Evolutionary conservation across 1,140 invertebrate species (phyloP).

Genomic region (Drosophila azteca): DNA sequence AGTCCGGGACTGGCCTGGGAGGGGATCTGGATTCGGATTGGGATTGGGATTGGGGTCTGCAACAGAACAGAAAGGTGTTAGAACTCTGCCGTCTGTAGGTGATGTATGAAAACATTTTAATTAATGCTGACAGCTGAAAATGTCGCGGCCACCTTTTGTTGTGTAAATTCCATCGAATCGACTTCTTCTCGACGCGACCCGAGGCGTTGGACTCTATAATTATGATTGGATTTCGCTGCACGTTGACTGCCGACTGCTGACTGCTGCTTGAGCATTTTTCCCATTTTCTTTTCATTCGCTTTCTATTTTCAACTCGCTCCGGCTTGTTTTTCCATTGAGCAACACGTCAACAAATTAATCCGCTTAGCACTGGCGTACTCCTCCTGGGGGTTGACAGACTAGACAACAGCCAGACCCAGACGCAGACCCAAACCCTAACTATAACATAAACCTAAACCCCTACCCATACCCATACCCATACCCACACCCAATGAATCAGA

Average conservation of each 20-base stretch:
- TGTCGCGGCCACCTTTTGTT: constrained; percentile 76
- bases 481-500: constrained; percentile 31
- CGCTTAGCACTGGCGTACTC: constrained; percentile 62
- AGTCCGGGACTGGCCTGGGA: not conserved
- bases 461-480: constrained; percentile 9
- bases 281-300: constrained; percentile 2
- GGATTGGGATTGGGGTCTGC: constrained; percentile 2
- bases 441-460: constrained; percentile 5
- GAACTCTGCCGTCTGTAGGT: constrained; percentile 58
- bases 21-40: too few relatives aligned
- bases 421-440: not conserved
- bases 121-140: constrained; percentile 79
- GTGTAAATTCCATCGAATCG: constrained; percentile 63
- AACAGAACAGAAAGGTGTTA: constrained; percentile 54
- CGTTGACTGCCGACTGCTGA: constrained; percentile 51
- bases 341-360: constrained; percentile 77
- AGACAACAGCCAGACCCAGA: constrained; percentile 60
- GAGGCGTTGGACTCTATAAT: constrained; percentile 58
- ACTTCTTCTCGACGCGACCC: constrained; percentile 2
- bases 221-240: constrained; percentile 72
- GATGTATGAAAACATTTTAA: constrained; percentile 79
- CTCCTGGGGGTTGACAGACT: constrained; percentile 56
- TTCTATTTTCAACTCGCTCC: constrained; percentile 26
- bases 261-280: constrained; percentile 37
- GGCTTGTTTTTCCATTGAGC: constrained; percentile 41